These are phyloP conservation scores for Oncorhynchus gorbuscha DNA, from an alignment of 2,113 vertebrate genomes.

Conservation along the genomic window DNA sequence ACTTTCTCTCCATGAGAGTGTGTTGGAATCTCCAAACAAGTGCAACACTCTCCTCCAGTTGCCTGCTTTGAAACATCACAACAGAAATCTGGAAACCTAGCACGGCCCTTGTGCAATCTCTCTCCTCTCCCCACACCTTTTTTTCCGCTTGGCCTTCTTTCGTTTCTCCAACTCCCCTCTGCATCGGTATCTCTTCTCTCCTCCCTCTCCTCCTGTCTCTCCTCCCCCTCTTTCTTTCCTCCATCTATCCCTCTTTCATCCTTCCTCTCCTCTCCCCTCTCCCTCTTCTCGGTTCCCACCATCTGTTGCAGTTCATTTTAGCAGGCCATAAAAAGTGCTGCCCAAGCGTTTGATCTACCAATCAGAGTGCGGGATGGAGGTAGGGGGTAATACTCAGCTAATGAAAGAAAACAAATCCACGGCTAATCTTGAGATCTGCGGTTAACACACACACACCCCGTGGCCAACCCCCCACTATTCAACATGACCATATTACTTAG, in stretches of 20 bases:
- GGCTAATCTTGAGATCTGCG: conserved; percentile 1
- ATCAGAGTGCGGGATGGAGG: conserved; percentile 18
- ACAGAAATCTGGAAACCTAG: background rate
- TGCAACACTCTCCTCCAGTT: conserved; percentile 10
- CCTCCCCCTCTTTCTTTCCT: conserved; percentile 1
- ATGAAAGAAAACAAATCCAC: conserved; percentile 31
- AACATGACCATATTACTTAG: too few species aligned
- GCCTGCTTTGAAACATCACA: background rate
- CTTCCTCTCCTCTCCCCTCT: background rate
- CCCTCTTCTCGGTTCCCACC: conserved; percentile 18
- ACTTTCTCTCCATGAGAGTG: conserved; percentile 20
- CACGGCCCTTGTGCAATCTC: too few species aligned
- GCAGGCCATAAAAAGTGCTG: conserved; percentile 46
- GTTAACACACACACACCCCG: background rate
- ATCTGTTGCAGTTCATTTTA: conserved; percentile 59
- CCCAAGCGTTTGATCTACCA: conserved; percentile 40
- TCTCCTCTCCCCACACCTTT: background rate
- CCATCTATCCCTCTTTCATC: background rate
- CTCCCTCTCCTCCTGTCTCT: background rate
- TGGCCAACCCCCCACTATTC: too few species aligned
- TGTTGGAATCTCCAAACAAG: conserved; percentile 36
- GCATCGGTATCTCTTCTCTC: background rate
- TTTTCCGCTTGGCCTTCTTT: background rate
- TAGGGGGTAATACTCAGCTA: conserved; percentile 6
- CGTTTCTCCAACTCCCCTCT: background rate